These are phyloP conservation scores for Cephus rjabovi DNA, from an alignment of 2,888 invertebrate genomes.

Conservation along the genomic window DNA sequence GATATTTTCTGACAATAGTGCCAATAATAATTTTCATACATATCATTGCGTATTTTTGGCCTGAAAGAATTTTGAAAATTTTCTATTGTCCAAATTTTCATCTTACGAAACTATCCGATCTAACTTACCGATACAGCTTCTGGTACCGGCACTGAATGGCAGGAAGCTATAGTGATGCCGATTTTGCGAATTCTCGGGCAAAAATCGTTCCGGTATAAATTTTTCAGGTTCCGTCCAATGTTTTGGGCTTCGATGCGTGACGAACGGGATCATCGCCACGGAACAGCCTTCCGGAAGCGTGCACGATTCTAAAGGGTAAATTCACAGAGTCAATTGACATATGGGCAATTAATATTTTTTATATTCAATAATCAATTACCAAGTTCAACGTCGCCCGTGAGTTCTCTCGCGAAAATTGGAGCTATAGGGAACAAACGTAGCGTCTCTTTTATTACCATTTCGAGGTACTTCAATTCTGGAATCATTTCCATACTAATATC, in stretches of 20 bases:
- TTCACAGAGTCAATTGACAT: not conserved
- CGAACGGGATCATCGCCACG: slow-evolving; percentile 9
- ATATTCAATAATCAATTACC: slow-evolving; percentile 16
- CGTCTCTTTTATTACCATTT: slow-evolving; percentile 31
- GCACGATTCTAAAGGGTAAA: slow-evolving; percentile 14
- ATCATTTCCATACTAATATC: slow-evolving; percentile 14
- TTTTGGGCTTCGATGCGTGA: slow-evolving; percentile 20
- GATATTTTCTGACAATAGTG: slow-evolving; percentile 36
- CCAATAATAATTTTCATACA: slow-evolving; percentile 39
- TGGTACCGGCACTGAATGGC: not conserved
- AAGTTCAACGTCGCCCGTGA: slow-evolving; percentile 24
- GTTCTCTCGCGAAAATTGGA: slow-evolving; percentile 25
- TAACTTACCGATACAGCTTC: not conserved
- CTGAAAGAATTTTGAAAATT: slow-evolving; percentile 14
- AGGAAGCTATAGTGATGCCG: slow-evolving; percentile 13
- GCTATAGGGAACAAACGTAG: slow-evolving; percentile 29
- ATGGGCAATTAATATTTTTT: accelerated
- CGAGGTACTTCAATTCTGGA: slow-evolving; percentile 24
- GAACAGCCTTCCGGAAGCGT: slow-evolving; percentile 23
- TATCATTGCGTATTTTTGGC: slow-evolving; percentile 41
- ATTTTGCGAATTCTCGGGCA: slow-evolving; percentile 6
- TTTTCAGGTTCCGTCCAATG: slow-evolving; percentile 22
- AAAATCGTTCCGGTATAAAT: slow-evolving; percentile 24
- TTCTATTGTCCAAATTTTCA: not conserved
- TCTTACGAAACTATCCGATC: not conserved